Conservation (phyloP, 2,797 vertebrate genomes). For the Xenentodon cancila region DNA sequence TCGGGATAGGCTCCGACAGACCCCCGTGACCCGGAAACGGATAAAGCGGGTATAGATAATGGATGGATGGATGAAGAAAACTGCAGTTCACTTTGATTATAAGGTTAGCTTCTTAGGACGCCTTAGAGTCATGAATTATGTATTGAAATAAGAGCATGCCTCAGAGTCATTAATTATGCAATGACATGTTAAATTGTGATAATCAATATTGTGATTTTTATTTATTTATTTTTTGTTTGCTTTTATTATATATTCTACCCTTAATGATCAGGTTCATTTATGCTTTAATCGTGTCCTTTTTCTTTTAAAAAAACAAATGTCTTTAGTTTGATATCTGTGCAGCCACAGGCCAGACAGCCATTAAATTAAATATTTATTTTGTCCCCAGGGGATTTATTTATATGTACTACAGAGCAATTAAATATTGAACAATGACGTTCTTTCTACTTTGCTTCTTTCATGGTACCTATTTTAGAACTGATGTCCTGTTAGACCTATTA, state of each 20-base stretch:
- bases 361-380: conserved; percentile 17
- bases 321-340: conserved; percentile 2
- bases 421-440: conserved; percentile 14
- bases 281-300: not conserved
- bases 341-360: conserved; percentile 1
- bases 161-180: no score
- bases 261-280: not conserved
- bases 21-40: no score
- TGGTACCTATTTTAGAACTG: conserved; percentile 6
- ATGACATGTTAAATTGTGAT: no score
- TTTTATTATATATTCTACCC: not conserved
- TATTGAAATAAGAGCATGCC: not conserved
- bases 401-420: conserved; percentile 12
- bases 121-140: not conserved
- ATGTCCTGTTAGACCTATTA: conserved; percentile 9
- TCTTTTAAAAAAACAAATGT: not conserved
- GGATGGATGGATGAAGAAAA: no score
- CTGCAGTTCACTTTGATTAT: not conserved
- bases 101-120: not conserved
- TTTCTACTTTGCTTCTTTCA: conserved; percentile 7
- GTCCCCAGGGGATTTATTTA: conserved; percentile 10
- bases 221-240: no score
- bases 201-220: no score
- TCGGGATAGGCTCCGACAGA: no score
- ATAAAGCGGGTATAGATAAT: no score